Conservation (phyloP, 2,797 vertebrate species). For the Gouania willdenowi region DNA sequence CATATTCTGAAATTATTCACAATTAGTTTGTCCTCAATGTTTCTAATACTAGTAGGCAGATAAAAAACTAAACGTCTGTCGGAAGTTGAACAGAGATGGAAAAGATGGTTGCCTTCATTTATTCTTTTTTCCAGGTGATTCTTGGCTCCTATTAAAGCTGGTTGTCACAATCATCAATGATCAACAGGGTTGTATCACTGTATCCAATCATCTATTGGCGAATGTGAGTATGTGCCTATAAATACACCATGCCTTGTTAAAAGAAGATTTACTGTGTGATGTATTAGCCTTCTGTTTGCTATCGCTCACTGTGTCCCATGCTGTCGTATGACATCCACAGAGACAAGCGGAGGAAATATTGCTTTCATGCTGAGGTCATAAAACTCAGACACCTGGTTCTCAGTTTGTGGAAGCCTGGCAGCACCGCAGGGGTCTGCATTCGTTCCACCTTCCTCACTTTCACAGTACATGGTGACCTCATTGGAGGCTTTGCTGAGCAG, state of each 20-base stretch:
- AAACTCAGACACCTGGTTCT: conserved; percentile 67
- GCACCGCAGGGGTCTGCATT: conserved; percentile 42
- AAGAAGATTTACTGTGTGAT: background rate
- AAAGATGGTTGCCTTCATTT: too few relatives aligned
- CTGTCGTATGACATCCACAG: conserved; percentile 47
- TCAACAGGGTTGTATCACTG: too few relatives aligned
- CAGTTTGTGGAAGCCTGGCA: conserved; percentile 53
- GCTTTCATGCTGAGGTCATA: conserved; percentile 52
- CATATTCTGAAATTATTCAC: too few relatives aligned
- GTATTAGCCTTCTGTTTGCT: conserved; percentile 14
- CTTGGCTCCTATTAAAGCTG: too few relatives aligned
- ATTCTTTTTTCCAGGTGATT: too few relatives aligned
- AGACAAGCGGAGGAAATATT: conserved; percentile 53
- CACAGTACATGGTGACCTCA: conserved; percentile 45
- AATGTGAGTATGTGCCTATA: conserved; percentile 3
- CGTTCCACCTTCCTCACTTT: conserved; percentile 30
- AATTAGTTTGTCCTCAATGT: too few relatives aligned
- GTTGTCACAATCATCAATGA: too few relatives aligned
- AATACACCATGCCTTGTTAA: background rate
- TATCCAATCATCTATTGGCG: conserved; percentile 11
- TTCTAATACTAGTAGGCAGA: too few relatives aligned
- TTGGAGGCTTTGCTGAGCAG: conserved; percentile 41
- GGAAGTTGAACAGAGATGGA: too few relatives aligned
- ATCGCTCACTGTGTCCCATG: conserved; percentile 15
- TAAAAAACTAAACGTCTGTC: too few relatives aligned